A percentile compares a stretch with the other conserved stretches of the same genome.
Evolutionary conservation across 2,888 invertebrate species (phyloP).

Genomic region (Shargacucullia verbasci): DNA sequence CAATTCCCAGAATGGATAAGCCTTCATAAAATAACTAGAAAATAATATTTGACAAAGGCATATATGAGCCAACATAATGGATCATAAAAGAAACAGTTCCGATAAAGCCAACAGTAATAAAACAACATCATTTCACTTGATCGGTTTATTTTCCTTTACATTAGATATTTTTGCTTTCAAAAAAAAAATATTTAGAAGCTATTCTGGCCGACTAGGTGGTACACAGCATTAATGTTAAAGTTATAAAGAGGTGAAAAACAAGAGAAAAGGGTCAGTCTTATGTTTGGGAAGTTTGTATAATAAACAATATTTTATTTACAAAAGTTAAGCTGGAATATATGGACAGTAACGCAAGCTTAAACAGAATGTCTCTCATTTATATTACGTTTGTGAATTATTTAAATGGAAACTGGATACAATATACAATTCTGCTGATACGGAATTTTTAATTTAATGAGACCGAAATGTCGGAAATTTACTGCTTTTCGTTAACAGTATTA

Average conservation of each 20-base stretch:
- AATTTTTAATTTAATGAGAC: constrained; percentile 27
- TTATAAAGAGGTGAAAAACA: constrained; percentile 85
- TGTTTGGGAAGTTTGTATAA: constrained; percentile 88
- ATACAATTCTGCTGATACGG: constrained; percentile 8
- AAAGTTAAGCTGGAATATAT: constrained; percentile 70
- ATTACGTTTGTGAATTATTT: constrained; percentile 26
- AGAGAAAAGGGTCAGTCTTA: constrained; percentile 89
- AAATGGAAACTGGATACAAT: constrained; percentile 11
- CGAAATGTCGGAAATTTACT: constrained; percentile 12
- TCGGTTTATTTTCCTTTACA: constrained; percentile 83
- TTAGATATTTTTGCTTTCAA: constrained; percentile 82
- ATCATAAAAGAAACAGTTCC: constrained; percentile 51
- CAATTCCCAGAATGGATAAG: constrained; percentile 23
- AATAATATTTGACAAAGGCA: constrained; percentile 52
- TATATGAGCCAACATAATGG: constrained; percentile 50
- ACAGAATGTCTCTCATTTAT: constrained; percentile 30
- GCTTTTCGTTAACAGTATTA: not conserved
- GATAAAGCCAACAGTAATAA: constrained; percentile 58
- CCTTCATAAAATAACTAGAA: constrained; percentile 41
- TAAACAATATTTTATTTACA: constrained; percentile 84
- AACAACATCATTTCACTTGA: constrained; percentile 68
- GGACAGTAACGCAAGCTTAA: constrained; percentile 44
- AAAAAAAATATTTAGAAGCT: constrained; percentile 80
- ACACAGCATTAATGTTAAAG: constrained; percentile 76
- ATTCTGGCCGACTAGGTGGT: constrained; percentile 78